phyloP scores from a whole-genome alignment of 2,113 vertebrate species.

The Barbus barbus region DNA sequence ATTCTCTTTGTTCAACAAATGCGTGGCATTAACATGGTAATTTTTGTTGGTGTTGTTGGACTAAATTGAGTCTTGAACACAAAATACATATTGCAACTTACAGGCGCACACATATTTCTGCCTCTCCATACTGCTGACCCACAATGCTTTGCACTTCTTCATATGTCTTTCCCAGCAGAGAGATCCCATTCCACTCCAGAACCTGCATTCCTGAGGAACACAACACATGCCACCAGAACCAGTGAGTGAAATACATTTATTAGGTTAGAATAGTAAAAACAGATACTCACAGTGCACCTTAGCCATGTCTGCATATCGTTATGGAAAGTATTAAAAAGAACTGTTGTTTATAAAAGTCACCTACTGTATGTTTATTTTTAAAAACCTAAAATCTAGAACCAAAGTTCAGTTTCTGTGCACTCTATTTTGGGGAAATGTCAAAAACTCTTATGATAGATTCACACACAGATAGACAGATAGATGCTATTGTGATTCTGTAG shows the following conservation, averaged over 20 bases:
- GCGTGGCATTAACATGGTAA: neutral
- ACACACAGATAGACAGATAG: constrained; percentile 3
- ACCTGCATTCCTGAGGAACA: constrained; percentile 91
- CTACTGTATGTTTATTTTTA: neutral
- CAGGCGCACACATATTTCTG: constrained; percentile 99
- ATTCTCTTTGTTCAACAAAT: neutral
- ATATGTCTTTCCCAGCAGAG: constrained; percentile 91
- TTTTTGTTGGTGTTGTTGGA: too few species aligned
- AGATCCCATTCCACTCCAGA: constrained; percentile 95
- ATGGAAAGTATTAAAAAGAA: neutral
- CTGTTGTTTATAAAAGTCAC: neutral
- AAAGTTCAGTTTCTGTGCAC: too few species aligned
- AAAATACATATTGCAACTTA: constrained; percentile 82
- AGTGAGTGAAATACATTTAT: neutral
- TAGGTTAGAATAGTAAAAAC: neutral
- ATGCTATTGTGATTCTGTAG: neutral
- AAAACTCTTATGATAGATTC: neutral
- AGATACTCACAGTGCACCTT: neutral
- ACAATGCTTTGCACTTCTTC: constrained; percentile 96
- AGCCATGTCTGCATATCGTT: neutral
- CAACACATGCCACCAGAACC: neutral
- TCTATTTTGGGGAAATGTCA: too few species aligned
- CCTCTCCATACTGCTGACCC: constrained; percentile 90
- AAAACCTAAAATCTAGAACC: neutral
- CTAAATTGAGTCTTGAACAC: neutral